phyloP scores from a whole-genome alignment of 2,113 vertebrate genomes.

The Prunella himalayana region DNA sequence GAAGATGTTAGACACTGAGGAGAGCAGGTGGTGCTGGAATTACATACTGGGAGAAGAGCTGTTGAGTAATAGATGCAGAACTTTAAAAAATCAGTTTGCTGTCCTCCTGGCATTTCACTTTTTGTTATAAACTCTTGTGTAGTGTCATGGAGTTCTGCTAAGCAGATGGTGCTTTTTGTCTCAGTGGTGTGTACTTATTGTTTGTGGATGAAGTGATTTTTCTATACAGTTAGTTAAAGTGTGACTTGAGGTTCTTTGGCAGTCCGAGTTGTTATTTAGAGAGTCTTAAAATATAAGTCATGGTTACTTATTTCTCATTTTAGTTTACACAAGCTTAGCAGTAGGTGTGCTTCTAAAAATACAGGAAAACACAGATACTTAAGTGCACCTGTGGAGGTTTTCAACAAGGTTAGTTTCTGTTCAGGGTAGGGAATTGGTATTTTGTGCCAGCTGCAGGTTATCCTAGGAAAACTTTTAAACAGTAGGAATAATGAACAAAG shows the following conservation, averaged over 20 bases:
- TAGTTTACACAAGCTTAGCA: neutral
- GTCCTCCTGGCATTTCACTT: conserved; percentile 14
- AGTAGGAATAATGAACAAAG: neutral
- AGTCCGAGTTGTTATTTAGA: neutral
- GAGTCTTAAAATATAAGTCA: neutral
- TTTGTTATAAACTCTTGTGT: neutral
- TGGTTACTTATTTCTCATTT: conserved; percentile 6
- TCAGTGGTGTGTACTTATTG: neutral
- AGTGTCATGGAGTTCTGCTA: neutral
- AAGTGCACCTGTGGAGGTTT: neutral
- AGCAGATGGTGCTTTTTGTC: conserved; percentile 31
- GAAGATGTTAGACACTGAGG: neutral
- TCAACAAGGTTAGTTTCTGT: neutral
- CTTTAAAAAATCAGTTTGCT: neutral
- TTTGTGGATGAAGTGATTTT: neutral
- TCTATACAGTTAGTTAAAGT: neutral
- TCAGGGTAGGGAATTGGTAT: neutral
- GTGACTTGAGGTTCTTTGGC: neutral
- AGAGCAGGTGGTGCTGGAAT: conserved; percentile 19
- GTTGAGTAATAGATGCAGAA: neutral
- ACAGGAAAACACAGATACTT: neutral
- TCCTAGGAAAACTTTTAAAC: neutral
- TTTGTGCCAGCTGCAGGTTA: neutral
- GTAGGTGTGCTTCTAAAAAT: conserved; percentile 7
- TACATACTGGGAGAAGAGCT: neutral